Evolutionary conservation across 2,888 invertebrate species (phyloP).

Genomic region (Myopa testacea): DNA sequence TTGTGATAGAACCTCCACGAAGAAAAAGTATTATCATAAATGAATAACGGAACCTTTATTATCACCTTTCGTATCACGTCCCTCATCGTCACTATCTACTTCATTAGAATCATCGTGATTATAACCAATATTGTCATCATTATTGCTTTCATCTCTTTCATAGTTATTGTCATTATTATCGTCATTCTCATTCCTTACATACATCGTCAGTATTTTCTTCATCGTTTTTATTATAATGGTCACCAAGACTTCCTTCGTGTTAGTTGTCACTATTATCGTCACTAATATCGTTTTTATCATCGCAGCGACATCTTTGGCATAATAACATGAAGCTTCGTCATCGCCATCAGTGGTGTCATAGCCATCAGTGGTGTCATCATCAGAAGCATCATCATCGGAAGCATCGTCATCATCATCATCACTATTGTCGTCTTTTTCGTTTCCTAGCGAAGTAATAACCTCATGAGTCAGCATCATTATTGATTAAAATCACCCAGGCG

Average conservation of each 20-base stretch:
- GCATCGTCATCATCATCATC: neutral
- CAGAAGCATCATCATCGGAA: neutral
- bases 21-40: neutral
- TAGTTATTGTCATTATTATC: neutral
- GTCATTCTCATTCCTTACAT: neutral
- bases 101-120: conserved; percentile 5
- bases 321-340: neutral
- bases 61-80: too few relatives aligned
- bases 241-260: too few relatives aligned
- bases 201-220: too few relatives aligned
- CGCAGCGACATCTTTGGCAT: too few relatives aligned
- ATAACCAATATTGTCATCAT: conserved; percentile 10
- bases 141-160: neutral
- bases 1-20: too few relatives aligned
- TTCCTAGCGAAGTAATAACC: too few relatives aligned
- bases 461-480: conserved; percentile 28
- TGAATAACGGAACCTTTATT: too few relatives aligned
- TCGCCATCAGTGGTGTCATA: neutral
- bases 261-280: neutral
- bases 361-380: neutral
- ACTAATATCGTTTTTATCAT: neutral
- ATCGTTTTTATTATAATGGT: too few relatives aligned
- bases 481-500: conserved; percentile 17
- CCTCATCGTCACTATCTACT: neutral
- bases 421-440: neutral